Percentiles rank a stretch among this genome's conserved stretches.
These are phyloP conservation scores for Vandiemenella viatica DNA, from an alignment of 2,888 invertebrate genomes.

Conservation along the genomic window DNA sequence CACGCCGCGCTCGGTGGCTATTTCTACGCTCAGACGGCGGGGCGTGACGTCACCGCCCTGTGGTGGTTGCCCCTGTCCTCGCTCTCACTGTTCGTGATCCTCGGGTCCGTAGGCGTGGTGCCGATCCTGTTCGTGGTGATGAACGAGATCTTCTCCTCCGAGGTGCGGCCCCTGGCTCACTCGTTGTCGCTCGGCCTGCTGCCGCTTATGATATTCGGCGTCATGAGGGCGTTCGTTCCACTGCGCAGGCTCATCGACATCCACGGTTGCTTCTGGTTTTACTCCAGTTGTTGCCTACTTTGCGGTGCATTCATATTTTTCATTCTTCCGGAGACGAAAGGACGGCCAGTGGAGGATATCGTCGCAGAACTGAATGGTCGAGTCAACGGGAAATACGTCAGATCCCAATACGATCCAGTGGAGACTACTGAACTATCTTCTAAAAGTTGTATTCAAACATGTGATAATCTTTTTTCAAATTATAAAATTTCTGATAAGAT, in stretches of 20 bases:
- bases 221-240: slow-evolving; percentile 29
- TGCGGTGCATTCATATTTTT: slow-evolving; percentile 25
- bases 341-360: slow-evolving; percentile 29
- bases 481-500: too few species aligned
- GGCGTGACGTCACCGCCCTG: slow-evolving; percentile 7
- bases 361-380: slow-evolving; percentile 21
- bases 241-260: slow-evolving; percentile 27
- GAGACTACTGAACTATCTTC: too few species aligned
- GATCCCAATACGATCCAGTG: too few species aligned
- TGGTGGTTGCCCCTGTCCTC: slow-evolving; percentile 7
- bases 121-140: slow-evolving; percentile 9
- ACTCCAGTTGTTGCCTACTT: slow-evolving; percentile 26
- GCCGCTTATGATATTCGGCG: slow-evolving; percentile 27
- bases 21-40: slow-evolving; percentile 21
- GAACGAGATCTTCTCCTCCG: slow-evolving; percentile 8
- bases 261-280: slow-evolving; percentile 29
- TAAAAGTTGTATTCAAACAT: too few species aligned
- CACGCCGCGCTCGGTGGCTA: slow-evolving; percentile 23
- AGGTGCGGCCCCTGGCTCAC: slow-evolving; percentile 6
- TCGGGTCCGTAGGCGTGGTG: slow-evolving; percentile 6
- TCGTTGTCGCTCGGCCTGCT: slow-evolving; percentile 17
- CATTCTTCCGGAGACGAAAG: slow-evolving; percentile 32
- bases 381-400: too few species aligned
- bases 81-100: slow-evolving; percentile 4
- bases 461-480: too few species aligned